Conservation (phyloP, 2,113 vertebrate species). For the Atlantisia rogersi region DNA sequence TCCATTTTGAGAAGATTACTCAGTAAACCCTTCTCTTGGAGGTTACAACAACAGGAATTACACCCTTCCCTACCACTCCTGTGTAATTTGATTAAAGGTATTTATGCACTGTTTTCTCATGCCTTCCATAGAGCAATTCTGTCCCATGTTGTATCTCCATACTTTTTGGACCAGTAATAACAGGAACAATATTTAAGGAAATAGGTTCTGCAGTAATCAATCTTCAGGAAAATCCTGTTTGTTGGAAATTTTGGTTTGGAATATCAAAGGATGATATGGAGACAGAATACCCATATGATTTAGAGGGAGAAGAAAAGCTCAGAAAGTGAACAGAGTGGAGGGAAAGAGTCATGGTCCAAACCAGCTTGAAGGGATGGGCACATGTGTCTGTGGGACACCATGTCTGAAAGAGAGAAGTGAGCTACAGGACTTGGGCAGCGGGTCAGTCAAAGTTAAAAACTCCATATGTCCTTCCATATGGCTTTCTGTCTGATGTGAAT, state of each 20-base stretch:
- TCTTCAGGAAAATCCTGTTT: neutral
- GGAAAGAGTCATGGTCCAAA: neutral
- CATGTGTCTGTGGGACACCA: neutral
- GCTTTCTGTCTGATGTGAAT: neutral
- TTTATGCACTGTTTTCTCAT: neutral
- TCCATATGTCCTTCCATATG: neutral
- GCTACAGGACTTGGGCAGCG: neutral
- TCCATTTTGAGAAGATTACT: neutral
- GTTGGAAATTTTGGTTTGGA: neutral
- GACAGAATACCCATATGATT: neutral
- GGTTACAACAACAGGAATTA: neutral
- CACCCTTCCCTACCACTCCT: neutral
- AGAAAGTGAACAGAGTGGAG: neutral
- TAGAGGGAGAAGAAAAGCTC: neutral
- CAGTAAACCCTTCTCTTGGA: neutral
- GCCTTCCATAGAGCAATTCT: neutral
- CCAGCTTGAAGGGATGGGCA: neutral
- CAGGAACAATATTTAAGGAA: neutral
- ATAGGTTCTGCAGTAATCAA: neutral
- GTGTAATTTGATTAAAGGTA: neutral
- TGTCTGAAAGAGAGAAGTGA: neutral
- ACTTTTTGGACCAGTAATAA: neutral
- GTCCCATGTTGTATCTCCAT: neutral
- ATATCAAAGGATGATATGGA: neutral
- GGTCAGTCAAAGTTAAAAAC: neutral